A percentile compares a stretch with the other conserved stretches of the same genome.
Conservation (phyloP, 2,113 vertebrate genomes). For the Neotragus moschatus region DNA sequence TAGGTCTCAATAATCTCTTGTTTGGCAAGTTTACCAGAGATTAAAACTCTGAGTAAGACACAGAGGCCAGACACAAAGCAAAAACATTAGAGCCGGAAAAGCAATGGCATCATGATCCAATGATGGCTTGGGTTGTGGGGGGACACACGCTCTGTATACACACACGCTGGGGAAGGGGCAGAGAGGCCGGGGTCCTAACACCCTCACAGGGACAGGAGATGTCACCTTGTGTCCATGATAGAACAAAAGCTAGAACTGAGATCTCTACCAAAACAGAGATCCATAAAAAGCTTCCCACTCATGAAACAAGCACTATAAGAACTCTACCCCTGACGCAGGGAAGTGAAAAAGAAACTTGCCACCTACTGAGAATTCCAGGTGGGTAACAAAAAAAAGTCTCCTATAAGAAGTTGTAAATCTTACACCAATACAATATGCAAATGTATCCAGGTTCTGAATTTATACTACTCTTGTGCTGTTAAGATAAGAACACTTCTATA, state of each 20-base stretch:
- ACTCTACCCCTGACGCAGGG: not conserved
- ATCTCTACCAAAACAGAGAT: not conserved
- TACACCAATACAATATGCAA: not conserved
- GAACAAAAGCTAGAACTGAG: not conserved
- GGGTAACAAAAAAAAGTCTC: not conserved
- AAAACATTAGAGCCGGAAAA: not conserved
- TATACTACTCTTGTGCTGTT: not conserved
- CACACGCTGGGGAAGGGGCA: rapidly evolving
- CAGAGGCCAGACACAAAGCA: not conserved
- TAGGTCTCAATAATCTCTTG: not conserved
- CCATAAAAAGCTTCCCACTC: not conserved
- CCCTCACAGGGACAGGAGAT: not conserved
- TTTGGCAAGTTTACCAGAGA: not conserved
- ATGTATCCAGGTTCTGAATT: not conserved
- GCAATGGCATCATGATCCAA: not conserved
- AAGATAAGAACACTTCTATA: not conserved
- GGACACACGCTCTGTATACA: not conserved
- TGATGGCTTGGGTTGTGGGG: rapidly evolving
- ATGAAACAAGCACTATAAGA: not conserved
- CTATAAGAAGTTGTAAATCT: not conserved
- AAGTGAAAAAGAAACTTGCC: not conserved
- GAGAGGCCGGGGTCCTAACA: not conserved
- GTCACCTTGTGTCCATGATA: not conserved
- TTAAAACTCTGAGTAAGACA: not conserved
- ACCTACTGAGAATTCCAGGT: not conserved